These are phyloP conservation scores for Gymnorhina tibicen DNA, from an alignment of 2,113 vertebrate species.

Conservation along the genomic window DNA sequence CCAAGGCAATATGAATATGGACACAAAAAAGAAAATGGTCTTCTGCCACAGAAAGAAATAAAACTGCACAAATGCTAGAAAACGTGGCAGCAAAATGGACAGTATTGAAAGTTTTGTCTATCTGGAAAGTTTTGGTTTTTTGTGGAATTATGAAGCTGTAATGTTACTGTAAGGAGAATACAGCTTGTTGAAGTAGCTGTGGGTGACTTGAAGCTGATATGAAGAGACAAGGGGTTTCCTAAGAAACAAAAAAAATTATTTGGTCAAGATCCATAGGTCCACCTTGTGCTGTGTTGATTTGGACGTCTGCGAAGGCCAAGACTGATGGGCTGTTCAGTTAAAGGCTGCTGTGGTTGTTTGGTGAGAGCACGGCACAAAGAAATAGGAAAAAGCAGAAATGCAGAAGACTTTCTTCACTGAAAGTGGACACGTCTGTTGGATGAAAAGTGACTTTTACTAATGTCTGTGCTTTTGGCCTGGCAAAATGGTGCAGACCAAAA, in stretches of 20 bases:
- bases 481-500: background rate
- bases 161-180: background rate
- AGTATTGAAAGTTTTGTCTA: background rate
- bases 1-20: background rate
- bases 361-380: background rate
- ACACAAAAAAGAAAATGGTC: background rate
- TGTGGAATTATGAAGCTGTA: background rate
- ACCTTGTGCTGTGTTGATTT: background rate
- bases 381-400: background rate
- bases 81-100: background rate
- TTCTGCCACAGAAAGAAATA: slow-evolving; percentile 23
- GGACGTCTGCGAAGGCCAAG: background rate
- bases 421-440: background rate
- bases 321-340: background rate
- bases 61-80: background rate
- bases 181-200: background rate
- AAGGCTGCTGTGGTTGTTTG: background rate
- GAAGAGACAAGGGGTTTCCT: background rate
- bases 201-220: background rate
- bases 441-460: slow-evolving; percentile 13
- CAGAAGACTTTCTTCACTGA: background rate
- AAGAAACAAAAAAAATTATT: background rate
- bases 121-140: background rate
- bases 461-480: background rate
- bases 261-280: background rate